Percentiles rank a stretch among this genome's conserved stretches.
Conservation (phyloP, 2,797 vertebrate genomes). For the Taeniopygia guttata region DNA sequence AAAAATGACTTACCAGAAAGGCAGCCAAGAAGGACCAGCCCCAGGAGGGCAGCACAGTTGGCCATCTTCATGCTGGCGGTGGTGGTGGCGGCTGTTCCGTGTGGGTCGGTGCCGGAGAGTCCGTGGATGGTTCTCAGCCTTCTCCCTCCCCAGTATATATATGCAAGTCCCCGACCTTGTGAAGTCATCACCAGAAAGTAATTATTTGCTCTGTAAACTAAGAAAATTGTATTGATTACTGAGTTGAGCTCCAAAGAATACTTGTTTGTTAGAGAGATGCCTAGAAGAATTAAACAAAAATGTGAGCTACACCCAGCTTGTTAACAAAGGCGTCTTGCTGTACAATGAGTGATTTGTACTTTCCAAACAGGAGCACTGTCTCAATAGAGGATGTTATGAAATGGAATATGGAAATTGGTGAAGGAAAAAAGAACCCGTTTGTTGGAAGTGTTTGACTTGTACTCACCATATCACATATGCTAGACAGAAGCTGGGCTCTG, state of each 20-base stretch:
- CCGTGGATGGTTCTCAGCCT: background rate
- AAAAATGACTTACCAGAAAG: slow-evolving; percentile 31
- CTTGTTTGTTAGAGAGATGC: slow-evolving; percentile 54
- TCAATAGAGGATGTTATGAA: slow-evolving; percentile 44
- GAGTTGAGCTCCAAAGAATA: slow-evolving; percentile 21
- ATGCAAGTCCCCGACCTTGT: background rate
- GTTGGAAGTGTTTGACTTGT: background rate
- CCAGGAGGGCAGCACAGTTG: slow-evolving; percentile 15
- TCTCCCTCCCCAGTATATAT: background rate
- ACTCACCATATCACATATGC: background rate
- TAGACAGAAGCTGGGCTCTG: background rate
- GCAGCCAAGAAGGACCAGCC: slow-evolving; percentile 33
- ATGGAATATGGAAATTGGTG: slow-evolving; percentile 1
- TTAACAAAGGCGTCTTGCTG: slow-evolving; percentile 47
- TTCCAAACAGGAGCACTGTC: slow-evolving; percentile 46
- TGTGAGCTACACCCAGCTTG: slow-evolving; percentile 45
- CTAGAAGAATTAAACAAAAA: slow-evolving; percentile 56
- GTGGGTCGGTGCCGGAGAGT: background rate
- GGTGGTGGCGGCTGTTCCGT: background rate
- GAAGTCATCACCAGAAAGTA: slow-evolving; percentile 37
- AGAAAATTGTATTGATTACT: slow-evolving; percentile 55
- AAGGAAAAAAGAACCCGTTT: background rate
- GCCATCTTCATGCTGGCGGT: background rate
- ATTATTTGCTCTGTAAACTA: slow-evolving; percentile 60
- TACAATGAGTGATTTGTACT: slow-evolving; percentile 53